Base-by-base conservation (phyloP, 2,888 invertebrate genomes). In the Rosalia funebris region DNA sequence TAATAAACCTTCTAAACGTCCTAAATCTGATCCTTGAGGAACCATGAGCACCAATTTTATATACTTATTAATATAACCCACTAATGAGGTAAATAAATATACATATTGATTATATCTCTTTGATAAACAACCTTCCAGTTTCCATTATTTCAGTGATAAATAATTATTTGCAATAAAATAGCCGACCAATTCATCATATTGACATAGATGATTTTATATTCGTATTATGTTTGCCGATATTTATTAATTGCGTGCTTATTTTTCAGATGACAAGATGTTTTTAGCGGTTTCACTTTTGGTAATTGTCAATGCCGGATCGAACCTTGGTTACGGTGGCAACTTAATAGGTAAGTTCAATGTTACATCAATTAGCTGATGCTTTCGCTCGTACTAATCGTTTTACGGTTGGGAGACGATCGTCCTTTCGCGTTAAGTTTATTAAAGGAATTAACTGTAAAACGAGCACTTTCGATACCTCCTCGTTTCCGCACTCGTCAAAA, bases 241-340 rank as follows among this genome's bases (percentile, higher is more conserved):
- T 25, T 25, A 25, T 7, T 25, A 7, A 25, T 25, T 25, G 7
- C 7, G 25, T 7, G 25, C 10, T n/a, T 48, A 5, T 17, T 48
- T 37, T 50, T 0, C 25, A 50, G 50, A 31, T 50, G 37, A 37
- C 11, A 50, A 9, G 20, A 39, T 50, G 50, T 19, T 39, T 31
- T 39, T 50, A 39, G 39, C 31, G 39, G 50, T 50, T 50, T 39
- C 50, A 20, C 31, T 50, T 50, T 39, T 39, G 3, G 9, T 50
- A n/a, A 34, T 50, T 50, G 39, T 37, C 50, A 50, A 20, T 11
- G 50, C 20, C 11, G 14, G 14, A 5, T 9, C 15, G 7, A 50
- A 41, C 25, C 39, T 50, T 34, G 50, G 19, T 14, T 12, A 50
- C 14, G 25, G 15, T 14, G 15, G 39, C 14, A 14, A 11, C 20